Evolutionary conservation across 2,797 vertebrate species (phyloP).

Genomic region (Synanceia verrucosa): DNA sequence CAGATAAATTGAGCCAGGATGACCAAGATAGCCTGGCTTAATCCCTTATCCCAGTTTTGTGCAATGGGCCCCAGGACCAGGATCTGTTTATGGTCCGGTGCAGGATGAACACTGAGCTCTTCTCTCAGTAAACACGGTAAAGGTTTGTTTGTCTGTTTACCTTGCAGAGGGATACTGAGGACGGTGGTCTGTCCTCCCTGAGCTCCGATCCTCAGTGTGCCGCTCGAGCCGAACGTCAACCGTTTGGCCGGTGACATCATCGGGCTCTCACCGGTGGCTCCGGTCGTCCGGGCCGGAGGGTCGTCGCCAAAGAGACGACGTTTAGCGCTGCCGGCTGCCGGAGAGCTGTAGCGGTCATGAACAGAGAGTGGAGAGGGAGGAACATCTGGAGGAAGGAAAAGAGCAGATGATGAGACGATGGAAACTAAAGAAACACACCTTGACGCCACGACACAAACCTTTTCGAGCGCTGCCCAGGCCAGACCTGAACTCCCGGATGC

Average conservation of each 20-base stretch:
- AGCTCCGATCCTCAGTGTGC: slow-evolving; percentile 75
- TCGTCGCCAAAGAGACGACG: slow-evolving; percentile 95
- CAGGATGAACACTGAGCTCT: too few relatives aligned
- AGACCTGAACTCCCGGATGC: slow-evolving; percentile 93
- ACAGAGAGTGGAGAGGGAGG: slow-evolving; percentile 91
- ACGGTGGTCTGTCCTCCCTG: slow-evolving; percentile 79
- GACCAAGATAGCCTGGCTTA: too few relatives aligned
- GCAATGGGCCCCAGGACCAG: too few relatives aligned
- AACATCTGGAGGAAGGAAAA: slow-evolving; percentile 76
- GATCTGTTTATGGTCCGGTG: too few relatives aligned
- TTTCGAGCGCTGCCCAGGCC: slow-evolving; percentile 87
- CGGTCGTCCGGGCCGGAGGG: not conserved
- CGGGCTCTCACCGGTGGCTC: slow-evolving; percentile 41
- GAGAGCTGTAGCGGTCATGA: slow-evolving; percentile 95
- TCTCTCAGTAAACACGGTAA: not conserved
- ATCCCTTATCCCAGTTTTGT: too few relatives aligned
- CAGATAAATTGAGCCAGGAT: too few relatives aligned
- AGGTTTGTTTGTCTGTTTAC: slow-evolving; percentile 61
- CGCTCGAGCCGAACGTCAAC: slow-evolving; percentile 78
- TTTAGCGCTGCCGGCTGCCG: slow-evolving; percentile 93
- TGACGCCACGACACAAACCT: slow-evolving; percentile 62
- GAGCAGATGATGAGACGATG: too few relatives aligned
- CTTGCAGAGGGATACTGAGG: slow-evolving; percentile 87
- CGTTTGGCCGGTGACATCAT: slow-evolving; percentile 81
- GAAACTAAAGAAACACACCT: too few relatives aligned